These are phyloP conservation scores for Mormoops blainvillei DNA, from an alignment of 2,113 vertebrate genomes.

Conservation along the genomic window DNA sequence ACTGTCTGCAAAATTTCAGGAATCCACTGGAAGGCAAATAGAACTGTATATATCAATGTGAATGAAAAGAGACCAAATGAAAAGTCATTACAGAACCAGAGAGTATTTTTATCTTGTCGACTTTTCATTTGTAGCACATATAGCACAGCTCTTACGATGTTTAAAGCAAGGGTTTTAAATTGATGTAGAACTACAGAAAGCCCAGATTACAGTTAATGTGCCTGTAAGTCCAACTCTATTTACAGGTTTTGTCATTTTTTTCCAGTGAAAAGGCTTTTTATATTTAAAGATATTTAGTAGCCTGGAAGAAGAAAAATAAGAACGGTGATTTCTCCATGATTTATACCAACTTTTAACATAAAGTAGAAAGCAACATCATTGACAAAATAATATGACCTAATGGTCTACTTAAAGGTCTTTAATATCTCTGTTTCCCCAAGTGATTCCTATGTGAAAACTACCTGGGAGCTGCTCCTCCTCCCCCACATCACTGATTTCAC, in stretches of 20 bases:
- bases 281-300: neutral
- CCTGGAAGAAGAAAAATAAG: neutral
- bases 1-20: neutral
- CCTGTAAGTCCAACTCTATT: constrained; percentile 17
- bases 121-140: constrained; percentile 28
- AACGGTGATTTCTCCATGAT: constrained; percentile 1
- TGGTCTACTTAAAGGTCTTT: constrained; percentile 15
- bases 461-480: neutral
- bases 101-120: constrained; percentile 64
- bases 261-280: constrained; percentile 41
- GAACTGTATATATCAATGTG: neutral
- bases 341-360: constrained; percentile 21
- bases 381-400: constrained; percentile 14
- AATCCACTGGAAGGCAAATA: neutral
- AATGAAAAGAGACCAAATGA: constrained; percentile 43
- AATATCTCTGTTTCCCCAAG: neutral
- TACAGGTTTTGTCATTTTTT: constrained; percentile 58
- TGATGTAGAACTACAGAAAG: constrained; percentile 48
- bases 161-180: constrained; percentile 59
- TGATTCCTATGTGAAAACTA: constrained; percentile 22
- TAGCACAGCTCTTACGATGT: constrained; percentile 55
- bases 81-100: constrained; percentile 44
- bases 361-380: constrained; percentile 17
- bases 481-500: neutral
- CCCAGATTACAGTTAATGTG: constrained; percentile 54